Conservation (phyloP, 2,797 vertebrate genomes). For the Melanogrammus aeglefinus region DNA sequence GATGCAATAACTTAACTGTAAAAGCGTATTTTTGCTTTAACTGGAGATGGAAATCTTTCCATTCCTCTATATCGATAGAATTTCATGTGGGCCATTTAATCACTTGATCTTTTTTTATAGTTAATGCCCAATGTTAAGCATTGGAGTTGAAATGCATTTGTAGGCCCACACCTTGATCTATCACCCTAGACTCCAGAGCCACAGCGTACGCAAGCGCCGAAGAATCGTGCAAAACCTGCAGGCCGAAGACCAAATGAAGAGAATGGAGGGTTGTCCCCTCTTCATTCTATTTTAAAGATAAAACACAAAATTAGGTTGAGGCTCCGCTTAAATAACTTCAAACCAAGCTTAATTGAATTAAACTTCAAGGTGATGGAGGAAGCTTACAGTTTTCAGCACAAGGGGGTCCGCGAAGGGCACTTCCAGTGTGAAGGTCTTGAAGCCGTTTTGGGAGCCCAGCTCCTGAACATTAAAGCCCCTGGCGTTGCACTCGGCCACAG, state of each 20-base stretch:
- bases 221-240: conserved; percentile 54
- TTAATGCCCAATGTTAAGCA: not conserved
- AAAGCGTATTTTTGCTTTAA: not conserved
- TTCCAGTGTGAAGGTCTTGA: conserved; percentile 52
- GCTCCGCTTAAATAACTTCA: not conserved
- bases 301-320: not conserved
- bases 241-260: conserved; percentile 55
- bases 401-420: conserved; percentile 63
- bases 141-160: not conserved
- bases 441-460: conserved; percentile 37
- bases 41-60: not conserved
- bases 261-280: not conserved
- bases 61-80: not conserved
- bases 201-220: conserved; percentile 39
- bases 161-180: conserved; percentile 41
- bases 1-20: not conserved
- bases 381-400: conserved; percentile 46
- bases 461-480: conserved; percentile 61
- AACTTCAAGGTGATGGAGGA: not conserved
- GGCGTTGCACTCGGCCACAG: conserved; percentile 36
- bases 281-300: conserved; percentile 38
- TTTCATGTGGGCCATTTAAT: not conserved
- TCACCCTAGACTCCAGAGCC: conserved; percentile 42
- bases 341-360: not conserved
- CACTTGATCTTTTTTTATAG: not conserved